Percentiles rank a stretch among this genome's conserved stretches.
Conservation (phyloP, 1,140 invertebrate species). For the Whitmania pigra region DNA sequence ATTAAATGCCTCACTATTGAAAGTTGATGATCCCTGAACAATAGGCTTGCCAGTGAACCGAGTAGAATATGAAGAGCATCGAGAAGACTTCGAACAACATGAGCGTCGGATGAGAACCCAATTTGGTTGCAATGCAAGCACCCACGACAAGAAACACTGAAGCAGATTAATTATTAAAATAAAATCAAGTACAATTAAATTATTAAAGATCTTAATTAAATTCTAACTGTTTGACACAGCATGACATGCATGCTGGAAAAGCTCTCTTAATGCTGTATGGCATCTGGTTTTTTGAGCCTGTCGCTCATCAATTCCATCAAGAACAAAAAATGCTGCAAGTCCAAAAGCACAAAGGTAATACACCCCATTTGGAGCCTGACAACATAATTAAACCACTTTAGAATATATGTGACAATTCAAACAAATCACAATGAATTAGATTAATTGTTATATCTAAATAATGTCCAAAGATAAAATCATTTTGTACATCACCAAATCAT, state of each 20-base stretch:
- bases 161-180: conserved; percentile 60
- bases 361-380: conserved; percentile 76
- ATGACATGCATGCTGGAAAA: conserved; percentile 97
- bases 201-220: not conserved
- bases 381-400: conserved; percentile 12
- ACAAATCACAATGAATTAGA: not conserved
- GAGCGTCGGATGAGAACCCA: conserved; percentile 78
- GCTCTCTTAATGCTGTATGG: conserved; percentile 80
- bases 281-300: conserved; percentile 85
- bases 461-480: not conserved
- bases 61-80: conserved; percentile 91
- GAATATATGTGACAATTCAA: not conserved
- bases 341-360: conserved; percentile 80
- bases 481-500: not conserved
- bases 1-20: conserved; percentile 51
- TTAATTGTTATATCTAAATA: too few relatives aligned
- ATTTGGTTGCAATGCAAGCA: conserved; percentile 74
- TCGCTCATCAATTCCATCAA: conserved; percentile 98
- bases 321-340: conserved; percentile 91
- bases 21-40: conserved; percentile 82
- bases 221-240: conserved; percentile 50
- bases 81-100: conserved; percentile 89
- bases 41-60: conserved; percentile 98
- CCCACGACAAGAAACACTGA: conserved; percentile 85
- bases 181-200: conserved; percentile 69